Conservation (phyloP, 2,113 vertebrate species). For the Telmatochromis sp. region DNA sequence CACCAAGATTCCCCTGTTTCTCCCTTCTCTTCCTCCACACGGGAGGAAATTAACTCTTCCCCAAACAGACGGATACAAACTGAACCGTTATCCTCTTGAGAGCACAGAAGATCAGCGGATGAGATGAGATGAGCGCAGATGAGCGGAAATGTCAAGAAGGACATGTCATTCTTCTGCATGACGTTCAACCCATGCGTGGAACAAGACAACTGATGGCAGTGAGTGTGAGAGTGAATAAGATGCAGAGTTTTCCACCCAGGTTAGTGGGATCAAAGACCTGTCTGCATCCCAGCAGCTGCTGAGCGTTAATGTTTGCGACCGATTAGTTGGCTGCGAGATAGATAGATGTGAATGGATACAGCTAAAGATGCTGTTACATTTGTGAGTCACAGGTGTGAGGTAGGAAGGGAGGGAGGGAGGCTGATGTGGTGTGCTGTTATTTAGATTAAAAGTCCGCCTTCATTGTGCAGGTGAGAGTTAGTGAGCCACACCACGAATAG, state of each 20-base stretch:
- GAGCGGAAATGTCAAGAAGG: background rate
- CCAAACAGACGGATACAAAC: background rate
- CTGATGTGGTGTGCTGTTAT: background rate
- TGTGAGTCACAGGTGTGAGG: background rate
- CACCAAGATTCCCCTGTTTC: background rate
- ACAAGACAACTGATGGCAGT: constrained; percentile 6
- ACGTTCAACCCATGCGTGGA: constrained; percentile 2
- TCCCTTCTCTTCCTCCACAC: background rate
- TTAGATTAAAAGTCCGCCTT: background rate
- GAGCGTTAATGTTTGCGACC: background rate
- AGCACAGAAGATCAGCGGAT: background rate
- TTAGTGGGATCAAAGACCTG: constrained; percentile 28
- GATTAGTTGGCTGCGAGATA: constrained; percentile 9
- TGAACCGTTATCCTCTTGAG: background rate
- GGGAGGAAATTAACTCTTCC: background rate
- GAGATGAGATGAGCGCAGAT: background rate
- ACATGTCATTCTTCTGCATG: background rate
- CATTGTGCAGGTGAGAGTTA: constrained; percentile 15
- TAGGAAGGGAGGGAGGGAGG: background rate
- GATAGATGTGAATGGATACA: background rate
- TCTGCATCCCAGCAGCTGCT: background rate
- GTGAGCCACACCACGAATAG: constrained; percentile 4
- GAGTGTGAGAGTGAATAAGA: constrained; percentile 14
- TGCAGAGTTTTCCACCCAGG: background rate
- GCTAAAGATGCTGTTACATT: background rate